Base-by-base conservation (phyloP, 2,888 invertebrate genomes). In the Biston betularia region DNA sequence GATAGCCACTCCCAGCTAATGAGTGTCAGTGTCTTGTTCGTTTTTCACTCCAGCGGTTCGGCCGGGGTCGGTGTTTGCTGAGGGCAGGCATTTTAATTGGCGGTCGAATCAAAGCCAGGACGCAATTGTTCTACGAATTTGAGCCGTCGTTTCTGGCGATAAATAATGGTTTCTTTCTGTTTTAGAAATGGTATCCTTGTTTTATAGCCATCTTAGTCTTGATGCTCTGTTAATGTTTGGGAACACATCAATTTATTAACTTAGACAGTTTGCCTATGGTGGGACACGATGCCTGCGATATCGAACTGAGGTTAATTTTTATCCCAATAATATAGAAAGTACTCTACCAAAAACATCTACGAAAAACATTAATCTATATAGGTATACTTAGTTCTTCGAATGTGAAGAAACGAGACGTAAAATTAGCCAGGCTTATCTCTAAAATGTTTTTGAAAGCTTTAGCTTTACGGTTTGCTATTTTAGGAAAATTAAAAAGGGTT, bases 361-460 rank as follows among this genome's bases (percentile, higher is more conserved):
- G n/a, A n/a, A n/a, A n/a, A n/a, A n/a, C n/a, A n/a, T n/a, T n/a
- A n/a, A n/a, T n/a, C n/a, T n/a, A n/a, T n/a, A n/a, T 24, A 24
- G 24, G 24, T 24, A n/a, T n/a, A n/a, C 24, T 24, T 54, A 54
- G 34, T 46, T 56, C 42, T 12, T 6, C 40, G 24, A 58, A 58
- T 61, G 55, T 50, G 69, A 65, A 72, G 67, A 69, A 73, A 73
- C 71, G 70, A 74, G 55, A 70, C 72, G 74, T 73, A 70, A 73
- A 74, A 74, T 73, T 71, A 74, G 71, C 63, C 62, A 67, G 67
- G 70, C 70, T 71, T 74, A 70, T 68, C 68, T 68, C 65, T 69
- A 65, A 72, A 72, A 72, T 68, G 66, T 63, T 68, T 65, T 60
- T 73, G 68, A 72, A 69, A 74, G 72, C 70, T 68, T 70, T 57